Evolutionary conservation across 2,113 vertebrate genomes (phyloP).

Genomic region (Anser cygnoides): DNA sequence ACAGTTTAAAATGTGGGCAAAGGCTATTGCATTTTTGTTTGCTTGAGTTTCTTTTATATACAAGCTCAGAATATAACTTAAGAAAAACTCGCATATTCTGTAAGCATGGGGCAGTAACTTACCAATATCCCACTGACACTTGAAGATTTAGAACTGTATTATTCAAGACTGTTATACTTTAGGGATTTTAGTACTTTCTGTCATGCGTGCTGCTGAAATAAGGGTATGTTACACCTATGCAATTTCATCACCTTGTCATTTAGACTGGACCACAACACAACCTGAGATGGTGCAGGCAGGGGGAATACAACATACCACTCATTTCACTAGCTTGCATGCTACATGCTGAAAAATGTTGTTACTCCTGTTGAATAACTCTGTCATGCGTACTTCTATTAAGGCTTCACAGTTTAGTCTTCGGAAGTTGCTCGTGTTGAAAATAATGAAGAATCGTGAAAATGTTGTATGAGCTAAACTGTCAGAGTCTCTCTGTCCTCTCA

Average conservation of each 20-base stretch:
- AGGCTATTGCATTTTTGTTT: not conserved
- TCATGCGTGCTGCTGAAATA: conserved; percentile 29
- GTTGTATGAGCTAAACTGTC: not conserved
- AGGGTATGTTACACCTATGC: conserved; percentile 27
- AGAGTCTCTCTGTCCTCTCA: not conserved
- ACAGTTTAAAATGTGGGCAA: not conserved
- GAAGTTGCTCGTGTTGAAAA: not conserved
- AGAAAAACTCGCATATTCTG: not conserved
- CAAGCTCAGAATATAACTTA: not conserved
- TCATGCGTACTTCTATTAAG: not conserved
- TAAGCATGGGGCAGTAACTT: not conserved
- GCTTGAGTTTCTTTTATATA: not conserved
- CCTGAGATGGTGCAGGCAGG: conserved; percentile 36
- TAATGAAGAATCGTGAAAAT: not conserved
- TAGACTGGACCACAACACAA: conserved; percentile 25
- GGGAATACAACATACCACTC: conserved; percentile 34
- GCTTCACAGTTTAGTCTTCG: not conserved
- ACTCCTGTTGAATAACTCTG: conserved; percentile 12
- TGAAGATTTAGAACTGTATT: conserved; percentile 17
- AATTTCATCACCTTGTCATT: conserved; percentile 62
- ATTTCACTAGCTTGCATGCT: not conserved
- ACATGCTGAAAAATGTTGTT: conserved; percentile 13
- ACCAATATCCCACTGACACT: not conserved
- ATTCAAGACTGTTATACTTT: not conserved
- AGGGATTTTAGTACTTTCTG: conserved; percentile 45